Evolutionary conservation across 2,888 invertebrate genomes (phyloP).

Genomic region (Diarsia mendica): DNA sequence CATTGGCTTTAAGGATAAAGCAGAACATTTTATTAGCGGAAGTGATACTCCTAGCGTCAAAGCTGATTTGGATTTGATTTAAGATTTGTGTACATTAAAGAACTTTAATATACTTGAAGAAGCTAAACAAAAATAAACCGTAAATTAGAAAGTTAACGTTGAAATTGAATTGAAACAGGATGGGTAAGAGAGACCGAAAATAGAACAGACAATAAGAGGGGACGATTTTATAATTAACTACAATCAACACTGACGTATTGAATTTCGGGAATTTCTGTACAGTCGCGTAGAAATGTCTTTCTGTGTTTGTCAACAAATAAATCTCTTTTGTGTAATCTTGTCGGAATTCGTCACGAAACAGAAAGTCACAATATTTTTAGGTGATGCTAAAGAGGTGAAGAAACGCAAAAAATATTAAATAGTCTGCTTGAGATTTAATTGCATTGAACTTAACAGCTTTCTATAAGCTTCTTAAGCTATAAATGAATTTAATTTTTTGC

Average conservation of each 20-base stretch:
- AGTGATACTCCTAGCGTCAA: conserved; percentile 81
- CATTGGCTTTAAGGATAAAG: conserved; percentile 75
- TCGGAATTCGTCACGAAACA: background rate
- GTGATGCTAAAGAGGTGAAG: background rate
- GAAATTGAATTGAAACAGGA: conserved; percentile 29
- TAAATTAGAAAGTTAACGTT: conserved; percentile 50
- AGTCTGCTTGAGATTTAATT: background rate
- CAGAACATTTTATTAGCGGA: conserved; percentile 85
- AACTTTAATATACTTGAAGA: conserved; percentile 70
- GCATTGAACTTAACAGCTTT: background rate
- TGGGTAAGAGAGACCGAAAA: conserved; percentile 73
- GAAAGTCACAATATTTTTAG: background rate
- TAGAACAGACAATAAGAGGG: conserved; percentile 87
- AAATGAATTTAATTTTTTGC: background rate
- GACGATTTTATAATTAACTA: conserved; percentile 90
- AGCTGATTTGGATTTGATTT: conserved; percentile 88
- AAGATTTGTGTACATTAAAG: conserved; percentile 82
- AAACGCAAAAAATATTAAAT: background rate
- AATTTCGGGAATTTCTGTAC: conserved; percentile 86
- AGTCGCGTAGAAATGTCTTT: conserved; percentile 68
- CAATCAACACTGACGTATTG: conserved; percentile 90
- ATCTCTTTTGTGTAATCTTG: conserved; percentile 19
- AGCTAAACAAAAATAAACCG: conserved; percentile 61
- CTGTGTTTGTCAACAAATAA: conserved; percentile 33
- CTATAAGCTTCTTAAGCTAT: background rate